Evolutionary conservation across 2,797 vertebrate species (phyloP), one percentile per base, ranked within the genome.

Genomic region (Fundulus diaphanus): DNA sequence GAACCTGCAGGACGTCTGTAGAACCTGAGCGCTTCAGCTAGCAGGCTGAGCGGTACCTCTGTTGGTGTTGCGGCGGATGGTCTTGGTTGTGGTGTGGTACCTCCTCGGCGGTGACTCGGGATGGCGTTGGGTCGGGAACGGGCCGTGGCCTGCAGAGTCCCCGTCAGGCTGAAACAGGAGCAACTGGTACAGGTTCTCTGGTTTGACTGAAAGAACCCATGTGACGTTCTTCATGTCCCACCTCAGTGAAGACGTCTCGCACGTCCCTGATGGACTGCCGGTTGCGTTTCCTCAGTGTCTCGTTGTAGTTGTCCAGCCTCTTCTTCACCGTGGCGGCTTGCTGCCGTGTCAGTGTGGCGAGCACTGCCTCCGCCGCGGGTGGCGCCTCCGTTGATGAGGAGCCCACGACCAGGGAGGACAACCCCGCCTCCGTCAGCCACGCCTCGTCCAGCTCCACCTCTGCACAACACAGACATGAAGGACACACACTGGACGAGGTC

Each of bases 381-480:
- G 86, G 85, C 1, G 93, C 96, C 66, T 86, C 86, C 0, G 75
- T 42, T 0, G 68, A 22, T 0, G 70, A n/a, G 15, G 80, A 72
- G 51, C 95, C 96, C 0, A 92, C 96, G 78, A 98, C 95, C 82
- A 99, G 78, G 0, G 95, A 96, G 31, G 97, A 97, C 20, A 99
- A 83, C 12, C 98, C 98, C 0, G 96, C 97, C 0, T 97, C 97
- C 72, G 95, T 95, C 22, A 99, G 91, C 98, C 98, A 99, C 78
- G 96, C 96, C 56, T 97, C 98, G 87, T 99, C 97, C 79, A 97
- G 86, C 79, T 98, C 97, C 12, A 96, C 96, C 90, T 99, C 98
- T 99, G 89, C 2, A 76, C 15, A 65, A 37, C 46, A 72, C 24
- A 81, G 31, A 74, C 22, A 9, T 15, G 49, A 72, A 1, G 12